These are phyloP conservation scores for Chlorocebus sabaeus DNA, from an alignment of 2,113 vertebrate genomes.

Conservation along the genomic window DNA sequence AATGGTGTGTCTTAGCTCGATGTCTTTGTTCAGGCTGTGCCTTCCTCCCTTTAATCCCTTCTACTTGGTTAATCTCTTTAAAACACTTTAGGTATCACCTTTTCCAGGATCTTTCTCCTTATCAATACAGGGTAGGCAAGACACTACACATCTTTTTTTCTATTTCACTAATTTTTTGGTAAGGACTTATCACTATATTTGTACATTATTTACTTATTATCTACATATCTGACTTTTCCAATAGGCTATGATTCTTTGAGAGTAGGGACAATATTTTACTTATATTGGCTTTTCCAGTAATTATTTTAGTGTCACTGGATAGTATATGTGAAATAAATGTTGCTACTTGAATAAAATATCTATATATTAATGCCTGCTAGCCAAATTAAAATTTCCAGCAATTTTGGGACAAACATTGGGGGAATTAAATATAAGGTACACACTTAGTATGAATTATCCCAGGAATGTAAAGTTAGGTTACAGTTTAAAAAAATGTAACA, in stretches of 20 bases:
- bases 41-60: background rate
- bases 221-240: conserved; percentile 14
- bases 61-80: background rate
- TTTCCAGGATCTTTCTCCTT: background rate
- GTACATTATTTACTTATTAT: background rate
- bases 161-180: background rate
- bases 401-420: background rate
- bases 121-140: background rate
- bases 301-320: background rate
- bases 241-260: background rate
- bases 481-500: background rate
- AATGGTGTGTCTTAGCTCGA: background rate
- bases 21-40: background rate
- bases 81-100: background rate
- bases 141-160: background rate
- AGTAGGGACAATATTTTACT: background rate
- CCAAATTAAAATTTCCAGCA: conserved; percentile 17
- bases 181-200: background rate
- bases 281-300: background rate
- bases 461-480: background rate
- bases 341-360: background rate
- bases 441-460: background rate
- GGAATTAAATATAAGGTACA: background rate
- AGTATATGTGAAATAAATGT: background rate
- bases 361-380: background rate